Conservation (phyloP, 1,140 invertebrate genomes). For the Danaus plexippus region DNA sequence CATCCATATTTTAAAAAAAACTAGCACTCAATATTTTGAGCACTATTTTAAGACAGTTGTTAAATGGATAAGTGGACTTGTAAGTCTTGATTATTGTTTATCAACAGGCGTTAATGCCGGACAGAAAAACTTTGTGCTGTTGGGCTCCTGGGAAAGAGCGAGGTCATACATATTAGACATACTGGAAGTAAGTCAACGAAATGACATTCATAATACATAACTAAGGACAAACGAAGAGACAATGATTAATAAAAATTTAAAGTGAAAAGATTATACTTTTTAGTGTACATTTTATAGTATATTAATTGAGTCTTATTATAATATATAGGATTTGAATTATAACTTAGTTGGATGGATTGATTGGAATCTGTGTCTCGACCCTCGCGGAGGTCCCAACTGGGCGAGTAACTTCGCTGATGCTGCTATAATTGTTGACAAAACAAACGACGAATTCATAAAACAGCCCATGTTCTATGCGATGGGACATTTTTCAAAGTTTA, state of each 20-base stretch:
- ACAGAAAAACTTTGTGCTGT: slow-evolving; percentile 19
- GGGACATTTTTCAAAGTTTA: no score
- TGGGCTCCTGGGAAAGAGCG: slow-evolving; percentile 82
- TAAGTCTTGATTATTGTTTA: no score
- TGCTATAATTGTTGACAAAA: slow-evolving; percentile 1
- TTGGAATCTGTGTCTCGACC: slow-evolving; percentile 10
- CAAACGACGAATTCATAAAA: slow-evolving; percentile 7
- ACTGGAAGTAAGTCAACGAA: slow-evolving; percentile 72
- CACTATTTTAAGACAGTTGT: not conserved
- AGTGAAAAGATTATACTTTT: no score
- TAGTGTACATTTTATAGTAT: no score
- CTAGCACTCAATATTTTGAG: slow-evolving; percentile 29
- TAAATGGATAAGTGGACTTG: no score
- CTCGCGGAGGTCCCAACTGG: slow-evolving; percentile 8
- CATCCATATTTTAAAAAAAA: no score
- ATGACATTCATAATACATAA: slow-evolving; percentile 3
- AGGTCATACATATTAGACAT: slow-evolving; percentile 80
- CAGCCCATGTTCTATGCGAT: slow-evolving; percentile 1
- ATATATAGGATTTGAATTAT: slow-evolving; percentile 7
- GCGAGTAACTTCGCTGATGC: slow-evolving; percentile 7
- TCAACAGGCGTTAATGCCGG: slow-evolving; percentile 38
- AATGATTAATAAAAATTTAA: no score
- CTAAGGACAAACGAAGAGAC: no score
- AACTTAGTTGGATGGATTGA: slow-evolving; percentile 6
- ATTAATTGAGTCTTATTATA: no score